A percentile compares a stretch with the other conserved stretches of the same genome.
phyloP scores from a whole-genome alignment of 2,113 vertebrate genomes.

The Emydura subglobosa region DNA sequence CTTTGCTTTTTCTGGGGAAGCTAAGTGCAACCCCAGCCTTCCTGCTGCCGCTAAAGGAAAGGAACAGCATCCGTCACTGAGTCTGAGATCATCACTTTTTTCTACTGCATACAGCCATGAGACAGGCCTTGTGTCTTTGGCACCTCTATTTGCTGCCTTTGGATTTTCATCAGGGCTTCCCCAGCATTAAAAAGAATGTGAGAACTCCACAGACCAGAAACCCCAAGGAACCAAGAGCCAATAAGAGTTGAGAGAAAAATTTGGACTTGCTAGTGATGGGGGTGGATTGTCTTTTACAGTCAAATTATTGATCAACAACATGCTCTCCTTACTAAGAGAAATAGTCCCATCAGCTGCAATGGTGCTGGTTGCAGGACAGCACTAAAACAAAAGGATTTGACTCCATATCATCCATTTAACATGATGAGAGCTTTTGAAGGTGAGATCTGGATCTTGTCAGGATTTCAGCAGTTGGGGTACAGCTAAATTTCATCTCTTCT shows the following conservation, averaged over 20 bases:
- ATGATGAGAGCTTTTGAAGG: background rate
- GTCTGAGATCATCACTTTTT: background rate
- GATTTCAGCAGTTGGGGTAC: background rate
- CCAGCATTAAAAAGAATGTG: background rate
- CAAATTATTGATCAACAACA: background rate
- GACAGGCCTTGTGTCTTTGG: background rate
- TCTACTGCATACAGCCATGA: background rate
- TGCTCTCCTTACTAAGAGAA: background rate
- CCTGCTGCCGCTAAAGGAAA: background rate
- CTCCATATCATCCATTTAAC: background rate
- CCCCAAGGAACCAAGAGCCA: background rate
- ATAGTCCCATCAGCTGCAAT: background rate
- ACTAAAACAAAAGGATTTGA: background rate
- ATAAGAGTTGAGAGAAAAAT: background rate
- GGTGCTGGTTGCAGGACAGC: background rate
- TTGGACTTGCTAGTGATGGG: background rate
- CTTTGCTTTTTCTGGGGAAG: background rate
- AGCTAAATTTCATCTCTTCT: background rate
- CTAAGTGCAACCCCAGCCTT: rapidly evolving
- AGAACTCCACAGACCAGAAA: background rate
- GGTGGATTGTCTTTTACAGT: background rate
- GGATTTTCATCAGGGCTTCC: background rate
- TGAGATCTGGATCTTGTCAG: background rate
- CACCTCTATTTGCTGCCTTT: background rate
- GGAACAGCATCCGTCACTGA: background rate